Evolutionary conservation across 2,113 vertebrate genomes (phyloP).

Genomic region (Rafetus swinhoei): DNA sequence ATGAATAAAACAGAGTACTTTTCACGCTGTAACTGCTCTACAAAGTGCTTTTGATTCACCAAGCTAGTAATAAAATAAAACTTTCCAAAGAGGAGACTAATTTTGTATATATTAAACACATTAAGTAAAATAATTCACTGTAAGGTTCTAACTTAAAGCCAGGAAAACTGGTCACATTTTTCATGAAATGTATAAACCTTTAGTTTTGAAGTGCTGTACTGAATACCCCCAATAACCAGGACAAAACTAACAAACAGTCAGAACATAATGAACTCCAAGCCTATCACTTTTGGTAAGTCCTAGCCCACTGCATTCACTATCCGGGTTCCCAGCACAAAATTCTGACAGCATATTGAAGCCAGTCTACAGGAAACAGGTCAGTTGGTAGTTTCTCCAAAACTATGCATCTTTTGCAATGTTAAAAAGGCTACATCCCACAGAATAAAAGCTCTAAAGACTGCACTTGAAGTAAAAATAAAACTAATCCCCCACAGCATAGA

Average conservation of each 20-base stretch:
- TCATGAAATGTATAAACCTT: background rate
- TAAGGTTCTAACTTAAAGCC: background rate
- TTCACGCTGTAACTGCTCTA: background rate
- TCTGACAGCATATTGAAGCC: background rate
- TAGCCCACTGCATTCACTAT: background rate
- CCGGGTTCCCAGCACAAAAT: background rate
- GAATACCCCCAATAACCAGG: background rate
- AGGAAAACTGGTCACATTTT: background rate
- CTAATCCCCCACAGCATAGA: background rate
- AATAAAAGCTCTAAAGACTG: accelerated
- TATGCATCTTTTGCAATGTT: background rate
- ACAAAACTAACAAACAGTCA: background rate
- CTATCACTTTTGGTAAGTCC: background rate
- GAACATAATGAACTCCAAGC: background rate
- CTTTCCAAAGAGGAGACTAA: background rate
- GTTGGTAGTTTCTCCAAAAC: background rate
- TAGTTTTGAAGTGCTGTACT: background rate
- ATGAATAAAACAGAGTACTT: background rate
- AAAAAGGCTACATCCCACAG: background rate
- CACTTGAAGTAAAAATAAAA: background rate
- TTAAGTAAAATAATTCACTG: background rate
- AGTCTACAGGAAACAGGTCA: background rate
- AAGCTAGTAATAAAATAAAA: background rate
- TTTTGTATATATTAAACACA: background rate
- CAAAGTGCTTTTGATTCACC: background rate